Percentiles rank a stretch among this genome's conserved stretches.
Evolutionary conservation across 2,797 vertebrate genomes (phyloP).

Genomic region (Rhodeus uyekii): DNA sequence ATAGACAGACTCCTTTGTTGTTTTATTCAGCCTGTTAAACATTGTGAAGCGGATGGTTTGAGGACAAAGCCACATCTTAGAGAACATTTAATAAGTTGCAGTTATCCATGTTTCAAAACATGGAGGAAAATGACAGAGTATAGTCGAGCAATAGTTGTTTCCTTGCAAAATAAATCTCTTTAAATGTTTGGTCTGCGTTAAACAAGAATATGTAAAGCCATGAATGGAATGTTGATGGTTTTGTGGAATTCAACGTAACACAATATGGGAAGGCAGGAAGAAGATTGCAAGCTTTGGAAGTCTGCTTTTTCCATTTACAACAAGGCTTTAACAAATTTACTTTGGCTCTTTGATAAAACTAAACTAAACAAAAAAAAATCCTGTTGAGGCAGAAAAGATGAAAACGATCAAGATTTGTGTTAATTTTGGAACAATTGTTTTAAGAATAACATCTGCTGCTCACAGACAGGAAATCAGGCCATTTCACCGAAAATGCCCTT

Average conservation of each 20-base stretch:
- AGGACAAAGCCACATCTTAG: slow-evolving; percentile 32
- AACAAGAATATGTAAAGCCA: slow-evolving; percentile 1
- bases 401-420: slow-evolving; percentile 38
- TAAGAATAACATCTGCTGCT: slow-evolving; percentile 31
- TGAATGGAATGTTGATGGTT: slow-evolving; percentile 34
- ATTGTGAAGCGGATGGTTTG: slow-evolving; percentile 14
- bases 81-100: slow-evolving; percentile 21
- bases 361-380: slow-evolving; percentile 20
- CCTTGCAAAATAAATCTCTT: neutral
- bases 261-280: slow-evolving; percentile 6
- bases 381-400: slow-evolving; percentile 2
- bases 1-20: slow-evolving; percentile 12
- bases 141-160: neutral
- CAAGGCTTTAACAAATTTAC: slow-evolving; percentile 7
- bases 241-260: slow-evolving; percentile 19
- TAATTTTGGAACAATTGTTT: slow-evolving; percentile 7
- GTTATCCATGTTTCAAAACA: slow-evolving; percentile 11
- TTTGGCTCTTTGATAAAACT: slow-evolving; percentile 34
- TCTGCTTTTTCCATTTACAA: slow-evolving; percentile 27
- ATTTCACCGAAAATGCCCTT: slow-evolving; percentile 34
- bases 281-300: slow-evolving; percentile 17
- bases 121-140: neutral
- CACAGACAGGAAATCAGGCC: slow-evolving; percentile 38
- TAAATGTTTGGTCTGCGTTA: slow-evolving; percentile 6
- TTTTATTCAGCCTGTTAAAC: slow-evolving; percentile 15